These are phyloP conservation scores for Eupithecia subfuscata DNA, from an alignment of 2,888 invertebrate species.

Conservation along the genomic window DNA sequence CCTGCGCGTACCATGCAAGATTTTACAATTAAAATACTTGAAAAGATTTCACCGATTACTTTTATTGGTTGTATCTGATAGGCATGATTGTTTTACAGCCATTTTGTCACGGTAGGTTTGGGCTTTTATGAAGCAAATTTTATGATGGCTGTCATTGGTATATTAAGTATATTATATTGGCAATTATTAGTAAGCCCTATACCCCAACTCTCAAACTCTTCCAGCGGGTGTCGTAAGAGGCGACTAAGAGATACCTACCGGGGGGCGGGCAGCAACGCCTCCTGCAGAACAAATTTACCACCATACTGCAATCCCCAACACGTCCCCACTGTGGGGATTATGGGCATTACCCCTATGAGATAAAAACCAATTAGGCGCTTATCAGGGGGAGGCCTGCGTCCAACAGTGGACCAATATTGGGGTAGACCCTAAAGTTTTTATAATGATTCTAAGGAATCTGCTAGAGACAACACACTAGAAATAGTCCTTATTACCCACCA, in stretches of 20 bases:
- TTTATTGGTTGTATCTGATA: slow-evolving; percentile 27
- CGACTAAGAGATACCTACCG: neutral
- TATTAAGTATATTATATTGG: no score
- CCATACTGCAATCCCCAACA: no score
- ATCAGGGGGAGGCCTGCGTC: no score
- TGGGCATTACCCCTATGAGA: no score
- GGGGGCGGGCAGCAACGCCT: no score
- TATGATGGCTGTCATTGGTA: neutral
- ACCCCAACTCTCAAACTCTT: no score
- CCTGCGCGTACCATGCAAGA: slow-evolving; percentile 42
- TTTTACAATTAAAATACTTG: slow-evolving; percentile 40
- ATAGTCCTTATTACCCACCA: no score
- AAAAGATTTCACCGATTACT: slow-evolving; percentile 41
- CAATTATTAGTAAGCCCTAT: neutral
- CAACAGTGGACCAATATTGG: neutral
- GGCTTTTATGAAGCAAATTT: slow-evolving; percentile 16
- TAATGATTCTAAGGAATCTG: neutral
- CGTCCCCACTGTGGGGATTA: no score
- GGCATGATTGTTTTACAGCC: slow-evolving; percentile 24
- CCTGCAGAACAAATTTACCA: no score
- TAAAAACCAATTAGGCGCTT: no score
- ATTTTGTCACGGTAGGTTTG: slow-evolving; percentile 21
- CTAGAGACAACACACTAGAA: no score
- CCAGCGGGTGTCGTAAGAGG: no score
- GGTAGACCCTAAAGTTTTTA: neutral